Evolutionary conservation across 1,140 invertebrate genomes (phyloP).

Genomic region (Penaeus indicus): DNA sequence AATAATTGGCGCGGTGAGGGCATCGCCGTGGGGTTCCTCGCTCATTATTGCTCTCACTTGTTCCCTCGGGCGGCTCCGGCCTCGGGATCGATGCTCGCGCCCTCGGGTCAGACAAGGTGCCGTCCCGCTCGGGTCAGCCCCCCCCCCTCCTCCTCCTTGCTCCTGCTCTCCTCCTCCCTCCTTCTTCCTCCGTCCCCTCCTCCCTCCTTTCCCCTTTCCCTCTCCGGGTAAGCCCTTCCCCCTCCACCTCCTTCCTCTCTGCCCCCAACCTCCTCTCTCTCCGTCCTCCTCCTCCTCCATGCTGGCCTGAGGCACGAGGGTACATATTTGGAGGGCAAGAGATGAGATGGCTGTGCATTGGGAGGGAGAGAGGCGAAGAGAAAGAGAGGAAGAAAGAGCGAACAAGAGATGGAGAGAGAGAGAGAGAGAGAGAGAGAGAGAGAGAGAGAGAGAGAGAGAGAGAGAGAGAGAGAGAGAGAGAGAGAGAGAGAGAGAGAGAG

Average conservation of each 20-base stretch:
- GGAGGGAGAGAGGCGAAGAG: neutral
- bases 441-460: neutral
- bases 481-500: too few species aligned
- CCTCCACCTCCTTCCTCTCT: neutral
- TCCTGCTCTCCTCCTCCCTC: too few species aligned
- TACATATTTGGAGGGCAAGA: too few species aligned
- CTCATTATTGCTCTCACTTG: conserved; percentile 47
- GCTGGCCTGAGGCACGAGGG: too few species aligned
- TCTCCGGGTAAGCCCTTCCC: neutral
- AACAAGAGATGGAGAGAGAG: neutral
- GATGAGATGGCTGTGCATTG: neutral
- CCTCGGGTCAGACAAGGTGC: conserved; percentile 42
- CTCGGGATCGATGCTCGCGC: conserved; percentile 6
- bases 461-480: too few species aligned
- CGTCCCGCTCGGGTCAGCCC: conserved; percentile 34
- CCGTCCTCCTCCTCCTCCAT: too few species aligned
- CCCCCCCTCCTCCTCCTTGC: neutral
- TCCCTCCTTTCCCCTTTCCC: neutral
- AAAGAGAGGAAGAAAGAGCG: neutral
- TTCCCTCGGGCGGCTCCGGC: conserved; percentile 16
- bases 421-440: too few species aligned
- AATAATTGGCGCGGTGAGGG: neutral
- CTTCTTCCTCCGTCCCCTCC: neutral
- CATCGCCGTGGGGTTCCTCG: conserved; percentile 3
- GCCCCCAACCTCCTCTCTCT: too few species aligned